Evolutionary conservation across 2,113 vertebrate genomes (phyloP), one percentile per base, ranked within the genome.

Genomic region (Ctenomys sociabilis): DNA sequence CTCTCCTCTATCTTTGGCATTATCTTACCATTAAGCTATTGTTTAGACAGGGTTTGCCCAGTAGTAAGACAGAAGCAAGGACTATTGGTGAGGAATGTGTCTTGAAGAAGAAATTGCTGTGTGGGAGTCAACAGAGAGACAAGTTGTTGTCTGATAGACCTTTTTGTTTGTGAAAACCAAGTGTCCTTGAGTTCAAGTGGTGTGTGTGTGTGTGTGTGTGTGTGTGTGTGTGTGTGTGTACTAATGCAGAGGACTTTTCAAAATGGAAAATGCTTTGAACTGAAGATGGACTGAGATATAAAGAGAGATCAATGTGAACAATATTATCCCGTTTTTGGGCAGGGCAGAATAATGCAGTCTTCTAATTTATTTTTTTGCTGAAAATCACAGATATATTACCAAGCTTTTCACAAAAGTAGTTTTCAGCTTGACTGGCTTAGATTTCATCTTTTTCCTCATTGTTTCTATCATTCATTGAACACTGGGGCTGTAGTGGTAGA

Each of bases 131-230:
- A 35, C 10, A 52, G 52, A 37, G 24, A 37, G 59, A 24, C 6
- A 54, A 59, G 19, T 7, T 57, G 26, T 45, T 81, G 43, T 61
- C 43, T 24, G 75, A 17, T 5, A n/a, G 73, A n/a, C 70, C 8
- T 8, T 37, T 52, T 93, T 77, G 22, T 75, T 12, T 30, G 63
- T 30, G 22, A 68, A 68, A 54, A 37, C 5, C 32, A 86, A 90
- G 49, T 93, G 43, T 88, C 35, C 70, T 90, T 80, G 64, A 94
- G 63, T 90, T 90, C 82, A 63, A 70, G 77, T 21, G 77, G 63
- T 16, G 43, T 78, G 40, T 35, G 28, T 54, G 7, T 22, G 17
- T 35, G 49, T 30, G 28, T 49, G 11, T 66, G 43, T 64, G 40
- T 64, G 63, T 32, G n/a, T 86, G 28, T 78, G 22, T 82, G 26